Conservation (phyloP, 2,888 invertebrate genomes). For the Apodemia mormo region DNA sequence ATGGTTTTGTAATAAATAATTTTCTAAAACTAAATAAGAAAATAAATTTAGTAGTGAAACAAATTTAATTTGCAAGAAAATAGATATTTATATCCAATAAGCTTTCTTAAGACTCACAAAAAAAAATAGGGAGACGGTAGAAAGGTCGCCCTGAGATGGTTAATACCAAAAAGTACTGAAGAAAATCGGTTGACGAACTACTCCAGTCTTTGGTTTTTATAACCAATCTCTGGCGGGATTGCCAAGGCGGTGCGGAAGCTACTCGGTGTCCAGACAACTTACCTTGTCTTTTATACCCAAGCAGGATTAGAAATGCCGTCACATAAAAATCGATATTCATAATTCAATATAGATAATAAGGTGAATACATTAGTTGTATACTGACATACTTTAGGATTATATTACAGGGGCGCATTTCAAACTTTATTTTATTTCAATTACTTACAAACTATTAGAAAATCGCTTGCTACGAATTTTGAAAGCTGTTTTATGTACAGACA, state of each 20-base stretch:
- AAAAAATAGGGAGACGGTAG: constrained; percentile 57
- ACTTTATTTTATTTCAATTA: constrained; percentile 12
- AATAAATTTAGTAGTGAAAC: too few species aligned
- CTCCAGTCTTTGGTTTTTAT: constrained; percentile 75
- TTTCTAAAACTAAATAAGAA: too few species aligned
- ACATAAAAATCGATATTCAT: constrained; percentile 72
- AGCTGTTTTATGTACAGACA: too few species aligned
- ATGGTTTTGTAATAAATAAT: too few species aligned
- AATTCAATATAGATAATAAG: constrained; percentile 75
- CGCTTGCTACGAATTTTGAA: too few species aligned
- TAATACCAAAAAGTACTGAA: constrained; percentile 76
- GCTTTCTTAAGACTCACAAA: constrained; percentile 49
- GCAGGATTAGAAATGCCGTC: constrained; percentile 62
- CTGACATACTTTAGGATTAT: constrained; percentile 35
- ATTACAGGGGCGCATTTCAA: constrained; percentile 25
- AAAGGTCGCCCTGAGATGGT: constrained; percentile 65
- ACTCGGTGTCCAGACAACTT: constrained; percentile 52
- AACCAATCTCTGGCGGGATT: constrained; percentile 69
- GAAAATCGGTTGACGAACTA: constrained; percentile 81
- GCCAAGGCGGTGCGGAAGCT: constrained; percentile 72
- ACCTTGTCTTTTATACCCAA: constrained; percentile 62
- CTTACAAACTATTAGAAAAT: constrained; percentile 12
- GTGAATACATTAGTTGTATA: constrained; percentile 56
- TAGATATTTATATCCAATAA: constrained; percentile 25
- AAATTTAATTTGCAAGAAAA: background rate